Evolutionary conservation across 2,113 vertebrate species (phyloP).

Genomic region (Calyptomena viridis): DNA sequence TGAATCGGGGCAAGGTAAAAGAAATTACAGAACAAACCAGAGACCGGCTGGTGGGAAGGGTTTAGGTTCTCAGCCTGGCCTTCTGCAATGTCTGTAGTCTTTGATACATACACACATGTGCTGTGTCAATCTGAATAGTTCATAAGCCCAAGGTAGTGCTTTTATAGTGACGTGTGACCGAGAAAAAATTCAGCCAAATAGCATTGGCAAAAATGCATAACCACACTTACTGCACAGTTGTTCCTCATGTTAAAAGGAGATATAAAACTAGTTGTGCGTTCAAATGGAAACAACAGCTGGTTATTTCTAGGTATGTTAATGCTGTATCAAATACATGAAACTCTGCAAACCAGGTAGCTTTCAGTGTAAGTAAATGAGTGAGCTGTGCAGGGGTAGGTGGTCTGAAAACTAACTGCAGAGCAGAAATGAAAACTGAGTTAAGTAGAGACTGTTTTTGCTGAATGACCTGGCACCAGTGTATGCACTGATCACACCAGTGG

Average conservation of each 20-base stretch:
- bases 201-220: not conserved
- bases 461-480: not conserved
- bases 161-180: rapidly evolving
- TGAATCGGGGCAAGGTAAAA: not conserved
- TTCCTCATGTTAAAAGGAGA: not conserved
- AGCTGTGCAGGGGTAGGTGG: not conserved
- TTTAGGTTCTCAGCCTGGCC: not conserved
- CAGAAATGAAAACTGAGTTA: not conserved
- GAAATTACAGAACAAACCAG: not conserved
- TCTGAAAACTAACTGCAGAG: not conserved
- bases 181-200: not conserved
- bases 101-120: not conserved
- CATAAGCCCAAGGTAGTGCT: not conserved
- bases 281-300: not conserved
- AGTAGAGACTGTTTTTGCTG: not conserved
- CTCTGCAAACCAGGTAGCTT: not conserved
- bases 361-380: not conserved
- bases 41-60: not conserved
- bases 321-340: not conserved
- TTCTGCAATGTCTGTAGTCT: rapidly evolving
- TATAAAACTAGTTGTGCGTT: not conserved
- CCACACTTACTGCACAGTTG: not conserved
- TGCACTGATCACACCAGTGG: not conserved
- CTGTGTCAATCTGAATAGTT: not conserved
- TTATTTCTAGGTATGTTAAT: not conserved